Base-by-base conservation (phyloP, 2,113 vertebrate species). In the Seriola aureovittata region DNA sequence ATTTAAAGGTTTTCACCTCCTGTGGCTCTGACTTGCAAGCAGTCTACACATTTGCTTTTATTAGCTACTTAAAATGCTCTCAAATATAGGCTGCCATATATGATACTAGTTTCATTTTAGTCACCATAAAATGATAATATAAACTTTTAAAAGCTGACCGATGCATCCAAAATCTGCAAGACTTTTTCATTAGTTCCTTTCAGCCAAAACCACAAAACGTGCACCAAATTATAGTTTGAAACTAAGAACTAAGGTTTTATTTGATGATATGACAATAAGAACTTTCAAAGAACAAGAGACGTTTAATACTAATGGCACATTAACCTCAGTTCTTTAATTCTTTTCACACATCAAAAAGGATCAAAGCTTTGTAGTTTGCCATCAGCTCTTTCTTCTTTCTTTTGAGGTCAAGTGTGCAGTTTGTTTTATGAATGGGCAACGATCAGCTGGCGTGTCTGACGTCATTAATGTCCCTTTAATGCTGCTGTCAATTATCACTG, bases 401-500 rank as follows among this genome's bases (percentile, higher is more conserved):
- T 83, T 66, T 52, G 58, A 91, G 59, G 54, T 84, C 40, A 52
- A 72, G 25, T 78, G 68, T 78, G 19, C 71, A 82, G 14, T 68
- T 83, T 81, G 71, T 59, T 54, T 48, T 40, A 55, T 67, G 38
- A 80, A 82, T 71, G 46, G 21, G 17, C 25, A 29, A 0, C 40
- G 17, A 85, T 84, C 54, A 65, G 48, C 38, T 48, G 34, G 5
- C 12, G 11, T 12, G 42, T 19, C 16, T 40, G 17, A 74, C 23
- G 42, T 42, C 36, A 44, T 60, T 34, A 48, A 34, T 62, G 70
- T 16, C 17, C 19, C 71, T 58, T 78, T 59, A 5, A 68, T 46
- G 69, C 16, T 50, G 25, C 12, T 52, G 46, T 17, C 71, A 71
- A 14, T 78, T 62, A 71, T n/a, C 54, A 64, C 14, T 8, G 54